Percentiles rank a stretch among this genome's conserved stretches.
Evolutionary conservation across 2,888 invertebrate species (phyloP).

Genomic region (Acronicta alni): DNA sequence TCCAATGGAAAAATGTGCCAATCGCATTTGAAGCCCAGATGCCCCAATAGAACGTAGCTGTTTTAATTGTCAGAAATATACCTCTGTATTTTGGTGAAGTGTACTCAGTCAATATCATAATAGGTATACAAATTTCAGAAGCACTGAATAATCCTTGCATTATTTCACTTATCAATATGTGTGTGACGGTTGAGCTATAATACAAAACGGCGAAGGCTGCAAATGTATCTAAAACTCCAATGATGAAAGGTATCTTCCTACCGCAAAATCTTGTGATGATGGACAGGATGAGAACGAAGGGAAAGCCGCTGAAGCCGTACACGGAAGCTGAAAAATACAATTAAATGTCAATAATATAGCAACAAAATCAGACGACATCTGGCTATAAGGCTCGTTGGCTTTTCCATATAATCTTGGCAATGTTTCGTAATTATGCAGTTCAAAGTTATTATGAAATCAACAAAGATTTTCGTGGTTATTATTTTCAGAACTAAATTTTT

Average conservation of each 20-base stretch:
- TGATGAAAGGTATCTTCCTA: slow-evolving; percentile 50
- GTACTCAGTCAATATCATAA: slow-evolving; percentile 61
- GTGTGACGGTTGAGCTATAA: slow-evolving; percentile 51
- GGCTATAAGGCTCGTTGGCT: too few species aligned
- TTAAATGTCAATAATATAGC: not conserved
- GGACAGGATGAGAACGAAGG: slow-evolving; percentile 56
- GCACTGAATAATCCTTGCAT: slow-evolving; percentile 46
- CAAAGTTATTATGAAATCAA: too few species aligned
- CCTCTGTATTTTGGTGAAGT: slow-evolving; percentile 63
- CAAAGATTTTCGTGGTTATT: too few species aligned
- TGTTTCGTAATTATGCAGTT: too few species aligned
- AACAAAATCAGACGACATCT: not conserved
- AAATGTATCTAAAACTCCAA: slow-evolving; percentile 42
- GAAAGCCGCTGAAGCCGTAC: slow-evolving; percentile 52
- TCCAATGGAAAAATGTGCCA: slow-evolving; percentile 65
- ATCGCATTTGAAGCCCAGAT: slow-evolving; percentile 61
- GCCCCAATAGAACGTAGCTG: slow-evolving; percentile 60
- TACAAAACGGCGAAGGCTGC: slow-evolving; percentile 50
- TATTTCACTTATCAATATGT: slow-evolving; percentile 56
- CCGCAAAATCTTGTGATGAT: slow-evolving; percentile 48
- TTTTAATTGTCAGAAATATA: slow-evolving; percentile 60
- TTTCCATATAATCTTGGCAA: too few species aligned
- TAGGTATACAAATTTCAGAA: slow-evolving; percentile 29
- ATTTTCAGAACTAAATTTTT: too few species aligned
- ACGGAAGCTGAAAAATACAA: slow-evolving; percentile 32